A percentile compares a stretch with the other conserved stretches of the same genome.
phyloP scores from a whole-genome alignment of 2,888 invertebrate genomes.

The Yponomeuta malinellus region DNA sequence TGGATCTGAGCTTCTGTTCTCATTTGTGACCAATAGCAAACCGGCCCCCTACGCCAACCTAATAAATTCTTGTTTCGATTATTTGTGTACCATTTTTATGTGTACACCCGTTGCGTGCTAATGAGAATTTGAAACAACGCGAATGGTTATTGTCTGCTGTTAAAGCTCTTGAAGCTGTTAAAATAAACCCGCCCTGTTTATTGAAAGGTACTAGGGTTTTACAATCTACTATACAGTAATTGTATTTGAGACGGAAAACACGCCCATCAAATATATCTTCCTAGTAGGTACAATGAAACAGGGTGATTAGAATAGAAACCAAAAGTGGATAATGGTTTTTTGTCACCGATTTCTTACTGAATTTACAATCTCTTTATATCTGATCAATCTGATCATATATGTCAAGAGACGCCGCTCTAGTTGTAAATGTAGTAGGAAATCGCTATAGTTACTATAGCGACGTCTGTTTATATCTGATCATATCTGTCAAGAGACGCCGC shows the following conservation, averaged over 20 bases:
- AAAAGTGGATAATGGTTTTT: too few relatives aligned
- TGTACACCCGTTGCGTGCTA: slow-evolving; percentile 29
- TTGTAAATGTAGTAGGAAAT: too few relatives aligned
- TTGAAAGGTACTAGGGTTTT: not conserved
- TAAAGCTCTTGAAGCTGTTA: not conserved
- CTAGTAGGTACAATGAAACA: not conserved
- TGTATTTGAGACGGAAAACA: not conserved
- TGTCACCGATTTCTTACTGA: too few relatives aligned
- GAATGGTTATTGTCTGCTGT: slow-evolving; percentile 8
- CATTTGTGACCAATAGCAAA: slow-evolving; percentile 35
- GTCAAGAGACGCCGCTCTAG: too few relatives aligned
- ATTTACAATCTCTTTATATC: too few relatives aligned
- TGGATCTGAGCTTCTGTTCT: not conserved
- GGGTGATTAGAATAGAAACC: too few relatives aligned
- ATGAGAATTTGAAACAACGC: slow-evolving; percentile 23
- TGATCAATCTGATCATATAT: too few relatives aligned
- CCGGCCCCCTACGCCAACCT: slow-evolving; percentile 49
- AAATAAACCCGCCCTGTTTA: not conserved
- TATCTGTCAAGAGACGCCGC: too few relatives aligned
- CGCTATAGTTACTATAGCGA: too few relatives aligned
- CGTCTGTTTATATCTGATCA: too few relatives aligned
- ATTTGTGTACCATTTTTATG: slow-evolving; percentile 40
- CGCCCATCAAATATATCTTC: not conserved
- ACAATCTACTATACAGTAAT: not conserved
- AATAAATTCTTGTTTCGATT: slow-evolving; percentile 69